Evolutionary conservation across 2,113 vertebrate genomes (phyloP), one percentile per base, ranked within the genome.

Genomic region (Mustela nigripes): DNA sequence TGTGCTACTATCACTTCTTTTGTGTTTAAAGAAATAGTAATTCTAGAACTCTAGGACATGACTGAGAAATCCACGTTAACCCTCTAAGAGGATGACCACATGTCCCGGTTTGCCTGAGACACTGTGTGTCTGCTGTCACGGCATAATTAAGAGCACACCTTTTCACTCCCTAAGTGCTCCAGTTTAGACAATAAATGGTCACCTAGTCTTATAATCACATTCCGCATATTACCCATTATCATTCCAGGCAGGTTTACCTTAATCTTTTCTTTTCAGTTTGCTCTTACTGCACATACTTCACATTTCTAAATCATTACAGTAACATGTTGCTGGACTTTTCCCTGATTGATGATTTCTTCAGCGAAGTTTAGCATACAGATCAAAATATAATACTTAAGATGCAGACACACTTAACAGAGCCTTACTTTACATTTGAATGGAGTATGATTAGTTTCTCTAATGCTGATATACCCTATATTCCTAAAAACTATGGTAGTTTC

Each of bases 291-390:
- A 92, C 33, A 42, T 14, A 94, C 42, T 63, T 67, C 80, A 80
- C 11, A 62, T 7, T 69, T 89, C 26, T 60, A 65, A 22, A 42
- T 69, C 14, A 24, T 12, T 56, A 71, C 42, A 71, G 33, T 65
- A 89, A 96, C 11, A 73, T 80, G 83, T 50, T 89, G 36, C 45
- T 73, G 45, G 39, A 73, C 45, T 84, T 65, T 65, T 82, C 24
- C 96, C 36, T 82, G n/a, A 91, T 26, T 56, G 39, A 84, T 50
- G 31, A 94, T 80, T 65, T 96, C n/a, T 83, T 36, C 50, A 12
- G 58, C 16, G 21, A n/a, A 21, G 21, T 48, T 83, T 28, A 48
- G 28, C 26, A 39, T 8, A 83, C 33, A 78, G 26, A 88, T 63
- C 16, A 67, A 91, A 78, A 60, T 22, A 83, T 2, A 63, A 53